These are phyloP conservation scores for Cheilosia variabilis DNA, from an alignment of 2,888 invertebrate genomes.

Conservation along the genomic window DNA sequence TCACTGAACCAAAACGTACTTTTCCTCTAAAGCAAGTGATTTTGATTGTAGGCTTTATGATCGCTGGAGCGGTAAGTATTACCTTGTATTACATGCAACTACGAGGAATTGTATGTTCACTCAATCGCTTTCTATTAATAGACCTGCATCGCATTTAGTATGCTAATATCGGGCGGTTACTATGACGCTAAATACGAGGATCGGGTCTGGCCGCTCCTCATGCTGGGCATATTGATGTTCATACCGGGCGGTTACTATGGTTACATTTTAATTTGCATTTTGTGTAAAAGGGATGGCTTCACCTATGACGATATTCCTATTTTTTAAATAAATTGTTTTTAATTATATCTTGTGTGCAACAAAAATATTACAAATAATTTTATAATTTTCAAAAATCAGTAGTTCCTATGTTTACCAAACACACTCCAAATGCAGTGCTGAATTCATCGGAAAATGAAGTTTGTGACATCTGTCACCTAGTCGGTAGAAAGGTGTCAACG, in stretches of 20 bases:
- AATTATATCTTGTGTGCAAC: conserved; percentile 10
- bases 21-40: conserved; percentile 94
- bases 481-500: conserved; percentile 67
- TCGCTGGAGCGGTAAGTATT: conserved; percentile 87
- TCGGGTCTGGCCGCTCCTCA: conserved; percentile 94
- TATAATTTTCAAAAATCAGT: background rate
- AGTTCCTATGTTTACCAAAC: conserved; percentile 23
- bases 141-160: conserved; percentile 89
- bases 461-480: conserved; percentile 46
- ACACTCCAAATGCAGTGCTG: conserved; percentile 39
- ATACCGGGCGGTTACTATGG: conserved; percentile 96
- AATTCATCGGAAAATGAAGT: conserved; percentile 48
- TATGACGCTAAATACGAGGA: conserved; percentile 93
- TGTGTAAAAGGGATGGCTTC: conserved; percentile 77
- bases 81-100: background rate
- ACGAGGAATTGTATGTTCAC: background rate
- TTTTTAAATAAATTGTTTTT: conserved; percentile 53
- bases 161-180: conserved; percentile 91
- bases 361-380: background rate
- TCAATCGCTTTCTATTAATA: conserved; percentile 51
- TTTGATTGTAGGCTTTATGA: conserved; percentile 90
- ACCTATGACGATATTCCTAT: conserved; percentile 78
- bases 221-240: conserved; percentile 94
- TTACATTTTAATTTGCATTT: conserved; percentile 92
- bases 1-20: conserved; percentile 87